phyloP scores from a whole-genome alignment of 2,888 invertebrate genomes.

The Drosophila meridiana region DNA sequence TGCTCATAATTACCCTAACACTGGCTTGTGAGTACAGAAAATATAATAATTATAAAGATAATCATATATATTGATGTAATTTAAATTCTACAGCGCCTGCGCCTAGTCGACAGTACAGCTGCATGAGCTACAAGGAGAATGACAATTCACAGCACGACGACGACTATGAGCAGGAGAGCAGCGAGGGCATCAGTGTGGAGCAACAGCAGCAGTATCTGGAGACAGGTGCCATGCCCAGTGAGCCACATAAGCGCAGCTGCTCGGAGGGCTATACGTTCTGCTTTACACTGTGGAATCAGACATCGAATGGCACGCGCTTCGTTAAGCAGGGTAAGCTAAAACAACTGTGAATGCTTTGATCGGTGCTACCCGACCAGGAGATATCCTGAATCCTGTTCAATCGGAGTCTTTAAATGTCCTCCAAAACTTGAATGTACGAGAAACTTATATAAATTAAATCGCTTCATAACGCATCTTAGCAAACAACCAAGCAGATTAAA shows the following conservation, averaged over 20 bases:
- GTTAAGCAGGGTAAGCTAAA: slow-evolving; percentile 76
- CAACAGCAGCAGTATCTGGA: slow-evolving; percentile 49
- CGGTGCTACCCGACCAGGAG: neutral
- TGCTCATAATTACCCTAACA: slow-evolving; percentile 42
- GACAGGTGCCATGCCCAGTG: slow-evolving; percentile 31
- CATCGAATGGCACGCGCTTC: slow-evolving; percentile 70
- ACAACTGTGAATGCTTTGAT: neutral
- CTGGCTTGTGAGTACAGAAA: slow-evolving; percentile 51
- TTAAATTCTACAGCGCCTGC: slow-evolving; percentile 60
- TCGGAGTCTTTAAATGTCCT: neutral
- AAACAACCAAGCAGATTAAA: too few relatives aligned
- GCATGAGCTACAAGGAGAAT: slow-evolving; percentile 81
- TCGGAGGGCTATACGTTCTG: slow-evolving; percentile 80
- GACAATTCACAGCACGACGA: slow-evolving; percentile 76
- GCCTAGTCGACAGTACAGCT: slow-evolving; percentile 72
- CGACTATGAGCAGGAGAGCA: slow-evolving; percentile 74
- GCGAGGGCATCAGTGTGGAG: slow-evolving; percentile 50
- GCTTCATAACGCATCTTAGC: too few relatives aligned
- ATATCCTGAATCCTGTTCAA: neutral
- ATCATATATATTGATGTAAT: neutral
- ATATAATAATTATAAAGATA: neutral
- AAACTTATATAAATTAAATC: too few relatives aligned
- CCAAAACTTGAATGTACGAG: too few relatives aligned
- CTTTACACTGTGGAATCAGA: slow-evolving; percentile 80
- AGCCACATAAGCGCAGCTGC: slow-evolving; percentile 64